Evolutionary conservation across 1,140 invertebrate species (phyloP), one percentile per base, ranked within the genome.

Genomic region (Hermatobates lingyangjiaoensis): DNA sequence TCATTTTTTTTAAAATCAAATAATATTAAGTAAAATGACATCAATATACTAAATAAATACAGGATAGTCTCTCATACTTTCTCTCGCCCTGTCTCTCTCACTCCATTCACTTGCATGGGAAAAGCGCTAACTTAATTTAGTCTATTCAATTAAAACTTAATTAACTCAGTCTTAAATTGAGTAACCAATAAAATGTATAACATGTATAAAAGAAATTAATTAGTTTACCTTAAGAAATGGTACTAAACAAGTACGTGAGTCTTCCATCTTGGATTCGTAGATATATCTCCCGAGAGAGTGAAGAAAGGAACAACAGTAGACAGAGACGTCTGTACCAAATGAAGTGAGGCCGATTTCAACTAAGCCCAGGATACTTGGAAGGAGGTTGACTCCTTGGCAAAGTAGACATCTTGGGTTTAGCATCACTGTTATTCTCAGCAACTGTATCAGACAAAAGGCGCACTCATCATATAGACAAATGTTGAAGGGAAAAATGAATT

Each of bases 291-390:
- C 71, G 49, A 76, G 60, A 1, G 61, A 60, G 58, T 71, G 65
- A 24, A 87, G 65, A 58, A 81, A 81, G 57, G 82, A 79, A 58
- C 81, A 75, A 58, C 77, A 81, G 20, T 77, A 60, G 20, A 67
- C 66, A 21, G 72, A 72, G 20, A 80, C 67, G 52, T 83, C 77
- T n/a, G 73, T 60, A 18, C 75, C 74, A 62, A 78, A 81, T 20
- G 76, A 71, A 24, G 71, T 75, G 25, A 86, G 64, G 25, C 81
- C 83, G 21, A 82, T 58, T 60, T 84, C 72, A 24, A 86, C 65
- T 0, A 79, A 80, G 14, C 64, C 65, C 56, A 85, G 67, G 25
- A 85, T 61, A 54, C 68, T 67, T 50, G 72, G 68, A 42, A 81
- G 63, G 23, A 83, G 63, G 51, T 75, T 68, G 10, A 70, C 61